phyloP scores from a whole-genome alignment of 1,140 invertebrate species.

The Macrobrachium nipponense region DNA sequence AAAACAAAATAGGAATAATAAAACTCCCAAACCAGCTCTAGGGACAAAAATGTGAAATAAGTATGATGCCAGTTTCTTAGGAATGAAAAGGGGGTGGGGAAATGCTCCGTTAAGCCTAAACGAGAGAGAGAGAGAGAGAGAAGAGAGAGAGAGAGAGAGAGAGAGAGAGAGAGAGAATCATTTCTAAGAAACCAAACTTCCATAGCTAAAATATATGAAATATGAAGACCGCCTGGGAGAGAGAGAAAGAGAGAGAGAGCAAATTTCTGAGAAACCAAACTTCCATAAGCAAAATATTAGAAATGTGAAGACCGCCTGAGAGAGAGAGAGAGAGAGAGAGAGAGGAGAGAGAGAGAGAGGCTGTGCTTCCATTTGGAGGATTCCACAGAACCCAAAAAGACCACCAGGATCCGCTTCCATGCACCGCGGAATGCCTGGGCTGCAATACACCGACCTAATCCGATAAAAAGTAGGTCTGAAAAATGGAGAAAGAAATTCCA shows the following conservation, averaged over 20 bases:
- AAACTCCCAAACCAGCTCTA: not conserved
- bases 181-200: not conserved
- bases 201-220: not conserved
- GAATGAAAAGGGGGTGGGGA: not conserved
- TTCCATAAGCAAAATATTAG: not conserved
- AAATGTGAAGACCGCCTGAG: not conserved
- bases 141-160: not conserved
- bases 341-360: not conserved
- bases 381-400: not conserved
- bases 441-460: slow-evolving; percentile 25
- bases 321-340: not conserved
- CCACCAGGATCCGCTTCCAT: not conserved
- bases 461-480: slow-evolving; percentile 33
- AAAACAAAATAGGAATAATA: slow-evolving; percentile 10
- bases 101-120: no score
- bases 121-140: not conserved
- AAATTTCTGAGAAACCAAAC: not conserved
- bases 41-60: not conserved
- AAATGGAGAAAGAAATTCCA: slow-evolving; percentile 51
- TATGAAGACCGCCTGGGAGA: not conserved
- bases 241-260: not conserved
- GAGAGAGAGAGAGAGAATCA: not conserved
- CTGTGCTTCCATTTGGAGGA: no score
- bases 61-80: not conserved
- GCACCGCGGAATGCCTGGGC: slow-evolving; percentile 12